Evolutionary conservation across 2,888 invertebrate species (phyloP).

Genomic region (Azorinus chamasolen): DNA sequence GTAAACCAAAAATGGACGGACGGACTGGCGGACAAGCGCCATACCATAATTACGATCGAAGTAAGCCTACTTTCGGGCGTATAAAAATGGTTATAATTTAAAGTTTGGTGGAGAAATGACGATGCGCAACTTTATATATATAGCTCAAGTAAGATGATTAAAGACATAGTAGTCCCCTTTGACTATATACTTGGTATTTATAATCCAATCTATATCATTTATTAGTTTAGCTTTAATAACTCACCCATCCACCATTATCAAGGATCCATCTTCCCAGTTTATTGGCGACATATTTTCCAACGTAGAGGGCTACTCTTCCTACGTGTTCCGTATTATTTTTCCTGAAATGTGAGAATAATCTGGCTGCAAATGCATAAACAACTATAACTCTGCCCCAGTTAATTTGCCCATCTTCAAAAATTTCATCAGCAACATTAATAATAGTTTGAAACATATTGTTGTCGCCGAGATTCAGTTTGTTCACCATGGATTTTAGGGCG

Average conservation of each 20-base stretch:
- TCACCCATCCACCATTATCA: constrained; percentile 85
- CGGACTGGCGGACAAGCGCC: too few species aligned
- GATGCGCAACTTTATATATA: too few species aligned
- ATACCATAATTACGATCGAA: too few species aligned
- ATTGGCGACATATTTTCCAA: constrained; percentile 83
- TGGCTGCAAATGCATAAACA: constrained; percentile 83
- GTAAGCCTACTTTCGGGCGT: too few species aligned
- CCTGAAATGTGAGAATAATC: constrained; percentile 76
- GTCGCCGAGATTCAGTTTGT: constrained; percentile 79
- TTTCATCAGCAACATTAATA: constrained; percentile 83
- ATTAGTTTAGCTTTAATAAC: too few species aligned
- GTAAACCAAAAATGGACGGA: too few species aligned
- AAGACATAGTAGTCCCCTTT: too few species aligned
- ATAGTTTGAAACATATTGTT: constrained; percentile 79
- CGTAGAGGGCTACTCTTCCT: constrained; percentile 81
- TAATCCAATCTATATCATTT: too few species aligned
- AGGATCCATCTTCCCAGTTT: constrained; percentile 83
- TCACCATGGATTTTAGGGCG: constrained; percentile 83
- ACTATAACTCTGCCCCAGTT: constrained; percentile 86
- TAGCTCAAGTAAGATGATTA: too few species aligned
- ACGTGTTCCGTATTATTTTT: constrained; percentile 61
- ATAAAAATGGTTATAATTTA: too few species aligned
- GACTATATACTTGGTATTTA: too few species aligned
- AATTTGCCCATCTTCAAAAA: constrained; percentile 83
- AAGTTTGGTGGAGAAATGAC: too few species aligned